These are phyloP conservation scores for Euthynnus affinis DNA, from an alignment of 2,797 vertebrate genomes.

Conservation along the genomic window DNA sequence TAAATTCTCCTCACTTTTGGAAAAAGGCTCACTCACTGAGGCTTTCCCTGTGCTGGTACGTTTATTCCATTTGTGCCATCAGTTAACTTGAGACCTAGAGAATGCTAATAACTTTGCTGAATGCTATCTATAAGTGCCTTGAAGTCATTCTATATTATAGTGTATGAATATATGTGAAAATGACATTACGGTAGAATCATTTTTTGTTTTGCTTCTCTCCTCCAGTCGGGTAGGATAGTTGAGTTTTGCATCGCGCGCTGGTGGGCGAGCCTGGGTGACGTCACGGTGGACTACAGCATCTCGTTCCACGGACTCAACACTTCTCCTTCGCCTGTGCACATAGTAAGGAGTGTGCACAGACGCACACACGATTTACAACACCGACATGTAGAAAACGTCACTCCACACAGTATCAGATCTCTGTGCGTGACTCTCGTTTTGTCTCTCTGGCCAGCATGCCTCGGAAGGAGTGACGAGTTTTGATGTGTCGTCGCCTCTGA, in stretches of 20 bases:
- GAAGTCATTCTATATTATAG: neutral
- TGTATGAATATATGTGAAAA: neutral
- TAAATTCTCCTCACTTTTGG: slow-evolving; percentile 95
- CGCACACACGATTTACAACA: neutral
- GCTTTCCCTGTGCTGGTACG: slow-evolving; percentile 95
- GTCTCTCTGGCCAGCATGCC: slow-evolving; percentile 88
- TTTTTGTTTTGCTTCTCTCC: slow-evolving; percentile 31
- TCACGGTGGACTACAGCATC: slow-evolving; percentile 93
- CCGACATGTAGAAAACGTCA: neutral
- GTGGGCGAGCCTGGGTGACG: slow-evolving; percentile 98
- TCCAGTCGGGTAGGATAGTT: slow-evolving; percentile 92
- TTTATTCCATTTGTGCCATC: neutral
- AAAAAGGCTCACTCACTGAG: slow-evolving; percentile 94
- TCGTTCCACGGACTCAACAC: slow-evolving; percentile 94
- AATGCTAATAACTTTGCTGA: neutral
- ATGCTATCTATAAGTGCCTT: neutral
- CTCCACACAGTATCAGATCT: neutral
- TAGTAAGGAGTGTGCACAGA: slow-evolving; percentile 87
- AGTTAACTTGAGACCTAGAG: neutral
- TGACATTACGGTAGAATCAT: neutral
- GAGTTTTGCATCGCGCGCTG: slow-evolving; percentile 98
- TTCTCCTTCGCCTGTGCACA: slow-evolving; percentile 91
- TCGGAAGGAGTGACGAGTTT: slow-evolving; percentile 96
- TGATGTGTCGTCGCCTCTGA: slow-evolving; percentile 92
- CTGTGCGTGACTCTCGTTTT: slow-evolving; percentile 11